A percentile compares a stretch with the other conserved stretches of the same genome.
Evolutionary conservation across 2,888 invertebrate genomes (phyloP).

Genomic region (Anarsia innoxiella): DNA sequence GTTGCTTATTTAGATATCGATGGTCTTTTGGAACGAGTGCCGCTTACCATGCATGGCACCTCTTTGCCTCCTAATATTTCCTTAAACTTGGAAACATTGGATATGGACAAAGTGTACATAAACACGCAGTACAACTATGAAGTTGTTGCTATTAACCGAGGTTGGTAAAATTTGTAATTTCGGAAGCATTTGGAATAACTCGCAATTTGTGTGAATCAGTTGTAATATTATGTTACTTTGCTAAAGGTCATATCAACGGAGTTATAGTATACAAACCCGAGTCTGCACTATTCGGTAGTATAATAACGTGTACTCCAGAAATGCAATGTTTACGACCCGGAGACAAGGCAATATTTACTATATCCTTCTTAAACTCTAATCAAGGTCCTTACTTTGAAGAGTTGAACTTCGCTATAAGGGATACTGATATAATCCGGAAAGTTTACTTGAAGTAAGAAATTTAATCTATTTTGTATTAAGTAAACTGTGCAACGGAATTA

Average conservation of each 20-base stretch:
- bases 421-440: slow-evolving; percentile 71
- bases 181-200: too few species aligned
- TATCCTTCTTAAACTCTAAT: slow-evolving; percentile 73
- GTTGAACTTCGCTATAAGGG: slow-evolving; percentile 74
- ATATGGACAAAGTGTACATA: slow-evolving; percentile 74
- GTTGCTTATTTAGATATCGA: slow-evolving; percentile 75
- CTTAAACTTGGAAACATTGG: slow-evolving; percentile 72
- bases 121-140: slow-evolving; percentile 77
- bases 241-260: slow-evolving; percentile 77
- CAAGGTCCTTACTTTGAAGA: slow-evolving; percentile 78
- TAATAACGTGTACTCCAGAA: slow-evolving; percentile 66
- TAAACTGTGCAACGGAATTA: too few species aligned
- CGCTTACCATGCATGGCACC: slow-evolving; percentile 66
- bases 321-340: slow-evolving; percentile 62
- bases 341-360: slow-evolving; percentile 65
- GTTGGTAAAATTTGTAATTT: slow-evolving; percentile 74
- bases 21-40: slow-evolving; percentile 68
- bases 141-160: slow-evolving; percentile 73
- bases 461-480: neutral
- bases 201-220: too few species aligned
- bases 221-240: too few species aligned
- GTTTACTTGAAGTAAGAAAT: slow-evolving; percentile 72
- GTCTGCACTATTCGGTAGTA: slow-evolving; percentile 72
- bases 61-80: slow-evolving; percentile 75
- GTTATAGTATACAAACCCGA: slow-evolving; percentile 63